Conservation (phyloP, 92 coral and sea anemone species). For the Virgularia gustaviana region DNA sequence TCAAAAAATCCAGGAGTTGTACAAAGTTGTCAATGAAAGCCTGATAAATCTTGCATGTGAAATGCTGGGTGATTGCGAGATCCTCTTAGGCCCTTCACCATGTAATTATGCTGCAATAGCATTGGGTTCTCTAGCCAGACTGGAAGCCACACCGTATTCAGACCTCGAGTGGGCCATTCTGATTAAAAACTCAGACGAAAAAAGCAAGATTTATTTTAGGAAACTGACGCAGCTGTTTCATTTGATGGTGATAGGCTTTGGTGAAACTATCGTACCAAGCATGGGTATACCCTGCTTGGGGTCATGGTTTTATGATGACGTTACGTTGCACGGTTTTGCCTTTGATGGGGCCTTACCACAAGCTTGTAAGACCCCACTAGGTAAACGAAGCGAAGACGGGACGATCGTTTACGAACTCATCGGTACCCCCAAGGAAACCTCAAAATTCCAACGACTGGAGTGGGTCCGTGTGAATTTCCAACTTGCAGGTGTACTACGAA, state of each 20-base stretch:
- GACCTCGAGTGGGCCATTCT: slow-evolving; percentile 26
- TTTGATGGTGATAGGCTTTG: slow-evolving; percentile 21
- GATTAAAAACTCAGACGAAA: slow-evolving; percentile 9
- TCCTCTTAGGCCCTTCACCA: slow-evolving; percentile 15
- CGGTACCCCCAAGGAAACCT: slow-evolving; percentile 16
- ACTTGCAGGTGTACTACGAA: slow-evolving; percentile 27
- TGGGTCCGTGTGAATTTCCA: slow-evolving; percentile 21
- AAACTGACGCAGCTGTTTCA: slow-evolving; percentile 23
- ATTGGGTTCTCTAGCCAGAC: slow-evolving; percentile 23
- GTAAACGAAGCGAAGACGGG: background rate
- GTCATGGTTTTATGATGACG: slow-evolving; percentile 34
- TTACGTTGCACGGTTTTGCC: slow-evolving; percentile 13
- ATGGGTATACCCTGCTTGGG: slow-evolving; percentile 20
- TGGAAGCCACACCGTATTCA: slow-evolving; percentile 23
- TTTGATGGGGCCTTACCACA: slow-evolving; percentile 23
- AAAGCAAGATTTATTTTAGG: slow-evolving; percentile 5
- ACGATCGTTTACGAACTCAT: slow-evolving; percentile 11
- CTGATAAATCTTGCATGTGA: slow-evolving; percentile 14
- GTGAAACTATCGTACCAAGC: slow-evolving; percentile 21
- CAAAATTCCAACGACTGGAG: slow-evolving; percentile 18
- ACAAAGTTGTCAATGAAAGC: slow-evolving; percentile 13
- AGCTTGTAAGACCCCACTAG: slow-evolving; percentile 19
- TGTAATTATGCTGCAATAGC: slow-evolving; percentile 24
- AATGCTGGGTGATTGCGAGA: slow-evolving; percentile 17
- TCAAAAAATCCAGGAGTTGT: slow-evolving; percentile 26